Evolutionary conservation across 1,140 invertebrate species (phyloP).

Genomic region (Helicoverpa armigera): DNA sequence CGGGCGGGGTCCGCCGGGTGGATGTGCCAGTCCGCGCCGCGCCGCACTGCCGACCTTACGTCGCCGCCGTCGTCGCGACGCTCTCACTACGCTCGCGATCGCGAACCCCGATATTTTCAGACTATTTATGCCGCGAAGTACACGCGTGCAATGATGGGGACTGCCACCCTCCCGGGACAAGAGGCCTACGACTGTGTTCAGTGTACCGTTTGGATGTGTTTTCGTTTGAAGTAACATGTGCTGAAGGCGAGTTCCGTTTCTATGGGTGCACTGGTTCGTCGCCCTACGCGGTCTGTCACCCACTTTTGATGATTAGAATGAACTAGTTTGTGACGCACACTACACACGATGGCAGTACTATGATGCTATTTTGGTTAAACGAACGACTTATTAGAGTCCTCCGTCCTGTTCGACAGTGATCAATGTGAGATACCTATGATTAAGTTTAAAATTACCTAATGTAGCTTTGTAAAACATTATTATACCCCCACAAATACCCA

Average conservation of each 20-base stretch:
- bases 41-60: conserved; percentile 70
- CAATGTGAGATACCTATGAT: conserved; percentile 1
- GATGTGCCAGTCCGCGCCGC: conserved; percentile 73
- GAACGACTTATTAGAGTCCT: conserved; percentile 23
- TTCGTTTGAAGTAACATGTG: conserved; percentile 62
- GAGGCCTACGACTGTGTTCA: conserved; percentile 65
- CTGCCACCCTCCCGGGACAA: conserved; percentile 51
- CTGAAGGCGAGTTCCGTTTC: conserved; percentile 66
- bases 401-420: neutral
- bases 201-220: conserved; percentile 71
- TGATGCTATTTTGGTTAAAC: conserved; percentile 66
- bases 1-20: conserved; percentile 68
- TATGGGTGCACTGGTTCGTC: conserved; percentile 75
- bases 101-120: conserved; percentile 57
- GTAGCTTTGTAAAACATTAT: neutral
- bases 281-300: conserved; percentile 67
- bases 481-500: neutral
- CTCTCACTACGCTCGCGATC: conserved; percentile 55
- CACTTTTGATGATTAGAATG: conserved; percentile 75
- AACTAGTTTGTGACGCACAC: conserved; percentile 60
- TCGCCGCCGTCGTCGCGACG: conserved; percentile 57
- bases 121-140: conserved; percentile 56
- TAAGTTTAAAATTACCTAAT: conserved; percentile 3
- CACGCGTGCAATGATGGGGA: conserved; percentile 60
- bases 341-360: conserved; percentile 54